Evolutionary conservation across 2,113 vertebrate genomes (phyloP), one percentile per base, ranked within the genome.

Genomic region (Lethenteron reissneri): DNA sequence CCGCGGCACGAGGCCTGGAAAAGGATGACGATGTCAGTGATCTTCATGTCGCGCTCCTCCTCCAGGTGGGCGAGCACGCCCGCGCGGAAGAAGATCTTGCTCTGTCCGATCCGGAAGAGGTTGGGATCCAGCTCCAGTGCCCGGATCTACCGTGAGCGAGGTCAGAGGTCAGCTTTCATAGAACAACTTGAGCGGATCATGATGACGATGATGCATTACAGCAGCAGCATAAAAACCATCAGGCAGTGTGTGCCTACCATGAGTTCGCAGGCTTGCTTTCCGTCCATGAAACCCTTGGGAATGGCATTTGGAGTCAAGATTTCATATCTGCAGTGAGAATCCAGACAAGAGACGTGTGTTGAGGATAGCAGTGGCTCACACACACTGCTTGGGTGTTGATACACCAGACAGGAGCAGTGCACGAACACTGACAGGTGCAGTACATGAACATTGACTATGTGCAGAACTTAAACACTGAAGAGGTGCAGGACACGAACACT

Each of bases 261-360:
- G 71, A 92, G 78, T 71, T 84, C 82, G 76, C 91, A 92, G 12
- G 94, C 90, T 78, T 97, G 94, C 73, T 97, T 97, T 56, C 94
- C 92, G 14, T 97, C 94, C 94, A 97, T 97, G 81, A 97, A 97
- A 73, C 90, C 94, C 75, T 95, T 97, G 2, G 92, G 91, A 78
- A 97, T 97, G 70, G 88, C 81, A 0, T 76, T 88, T 1, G 94
- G 85, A 13, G 94, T 89, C 72, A 97, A 81, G 75, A 97, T 94
- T 82, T 97, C 94, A 0, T 96, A 97, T 76, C 94, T 97, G 70
- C 71, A 76, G 76, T 76, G 2, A 17, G 6, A 41, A 41, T 41
- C 41, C 41, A 41, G 41, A 41, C 41, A 25, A 25, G 41, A 41
- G 41, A 41, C 41, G 41, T 41, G 41, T 41, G 41, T 41, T 41